Base-by-base conservation (phyloP, 2,113 vertebrate species). In the Lamprotornis superbus region DNA sequence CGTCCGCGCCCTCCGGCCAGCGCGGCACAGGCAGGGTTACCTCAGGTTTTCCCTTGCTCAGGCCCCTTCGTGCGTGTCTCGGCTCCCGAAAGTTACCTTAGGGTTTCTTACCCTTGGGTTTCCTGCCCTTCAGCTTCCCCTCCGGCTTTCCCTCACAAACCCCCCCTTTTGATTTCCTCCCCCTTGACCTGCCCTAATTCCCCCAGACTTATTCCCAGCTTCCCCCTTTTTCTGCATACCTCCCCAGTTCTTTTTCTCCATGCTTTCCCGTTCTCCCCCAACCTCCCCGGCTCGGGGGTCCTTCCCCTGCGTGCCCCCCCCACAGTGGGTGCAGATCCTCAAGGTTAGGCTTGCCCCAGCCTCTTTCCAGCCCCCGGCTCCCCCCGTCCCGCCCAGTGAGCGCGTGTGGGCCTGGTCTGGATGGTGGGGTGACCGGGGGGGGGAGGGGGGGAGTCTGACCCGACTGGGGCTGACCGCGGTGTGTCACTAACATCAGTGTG, bases 371-470 rank as follows among this genome's bases (percentile, higher is more conserved):
- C 49, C 35, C 21, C 31, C 4, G 0, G 3, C 30, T 60, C 15
- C 5, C 27, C 22, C 2, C 31, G 42, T 15, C 23, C 47, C 3
- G 0, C 49, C 5, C 6, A 15, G 27, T 2, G 31, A 31, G 12
- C 0, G 7, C 4, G 0, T 31, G 46, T 33, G 55, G 46, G 46
- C 19, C 50, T 39, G 69, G 4, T 12, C 28, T 12, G 28, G 7
- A 5, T 22, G n/a, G 22, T 23, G 40, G 21, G 5, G 46, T 44
- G 33, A n/a, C 15, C 76, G 44, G 25, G 30, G 25, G 12, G 4
- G 37, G 11, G 24, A 8, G 39, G 11, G 39, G 11, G 39, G 40
- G 15, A 42, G 15, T 10, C 30, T 57, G 23, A 30, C 12, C n/a
- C 1, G 3, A 16, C 14, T 14, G 23, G 49, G 49, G 24, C 49